phyloP scores from a whole-genome alignment of 2,113 vertebrate genomes.

The Lamprotornis superbus region DNA sequence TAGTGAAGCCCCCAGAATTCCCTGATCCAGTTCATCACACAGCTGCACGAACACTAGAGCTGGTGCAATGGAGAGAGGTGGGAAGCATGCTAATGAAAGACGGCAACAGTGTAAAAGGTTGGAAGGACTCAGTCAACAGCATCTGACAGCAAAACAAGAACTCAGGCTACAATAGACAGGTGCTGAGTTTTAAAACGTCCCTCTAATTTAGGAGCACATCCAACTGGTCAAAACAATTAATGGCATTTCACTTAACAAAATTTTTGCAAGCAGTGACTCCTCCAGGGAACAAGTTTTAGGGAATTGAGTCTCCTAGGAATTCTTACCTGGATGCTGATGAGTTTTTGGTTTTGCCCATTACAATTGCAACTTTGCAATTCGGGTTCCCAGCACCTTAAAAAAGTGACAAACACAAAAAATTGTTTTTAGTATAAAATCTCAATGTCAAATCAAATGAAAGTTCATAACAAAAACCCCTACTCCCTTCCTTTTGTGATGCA shows the following conservation, averaged over 20 bases:
- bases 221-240: background rate
- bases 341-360: constrained; percentile 84
- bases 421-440: background rate
- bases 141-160: background rate
- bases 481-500: background rate
- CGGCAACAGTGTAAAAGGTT: background rate
- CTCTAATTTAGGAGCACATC: background rate
- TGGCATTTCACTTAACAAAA: background rate
- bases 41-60: background rate
- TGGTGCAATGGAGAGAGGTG: background rate
- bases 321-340: constrained; percentile 77
- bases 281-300: background rate
- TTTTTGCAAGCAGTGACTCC: background rate
- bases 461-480: background rate
- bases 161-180: background rate
- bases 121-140: background rate
- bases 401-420: background rate
- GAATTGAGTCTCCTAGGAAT: background rate
- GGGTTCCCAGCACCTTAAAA: constrained; percentile 87
- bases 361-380: constrained; percentile 86
- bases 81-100: background rate
- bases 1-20: background rate
- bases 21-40: background rate
- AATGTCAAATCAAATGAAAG: background rate
- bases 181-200: background rate